phyloP scores from a whole-genome alignment of 2,888 invertebrate genomes.

The Lepidonotus clava region DNA sequence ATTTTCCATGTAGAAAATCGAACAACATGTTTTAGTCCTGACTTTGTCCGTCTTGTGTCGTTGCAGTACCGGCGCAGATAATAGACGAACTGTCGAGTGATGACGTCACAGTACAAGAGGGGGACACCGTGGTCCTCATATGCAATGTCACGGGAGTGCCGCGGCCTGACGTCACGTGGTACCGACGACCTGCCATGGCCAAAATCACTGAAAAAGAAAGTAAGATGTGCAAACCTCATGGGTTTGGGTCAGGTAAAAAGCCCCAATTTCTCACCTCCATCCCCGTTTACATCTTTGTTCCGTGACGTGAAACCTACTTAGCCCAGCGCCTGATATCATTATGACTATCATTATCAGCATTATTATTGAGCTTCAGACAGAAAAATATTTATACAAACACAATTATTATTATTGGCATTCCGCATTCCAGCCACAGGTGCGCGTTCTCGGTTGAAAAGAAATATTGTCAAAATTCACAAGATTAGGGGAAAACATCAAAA shows the following conservation, averaged over 20 bases:
- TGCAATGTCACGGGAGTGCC: conserved; percentile 89
- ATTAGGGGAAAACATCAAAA: too few relatives aligned
- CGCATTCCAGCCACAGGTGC: not conserved
- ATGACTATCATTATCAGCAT: not conserved
- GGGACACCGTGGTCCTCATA: conserved; percentile 94
- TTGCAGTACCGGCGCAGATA: conserved; percentile 95
- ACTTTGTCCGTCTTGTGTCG: not conserved
- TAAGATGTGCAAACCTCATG: conserved; percentile 60
- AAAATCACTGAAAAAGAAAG: conserved; percentile 60
- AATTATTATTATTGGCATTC: not conserved
- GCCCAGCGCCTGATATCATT: not conserved
- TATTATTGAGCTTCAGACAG: not conserved
- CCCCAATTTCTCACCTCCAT: not conserved
- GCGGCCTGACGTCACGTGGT: conserved; percentile 95
- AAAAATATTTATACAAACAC: too few relatives aligned
- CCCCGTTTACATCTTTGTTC: conserved; percentile 43
- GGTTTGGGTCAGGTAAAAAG: conserved; percentile 61
- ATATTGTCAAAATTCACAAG: not conserved
- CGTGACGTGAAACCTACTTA: conserved; percentile 16
- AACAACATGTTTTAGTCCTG: too few relatives aligned
- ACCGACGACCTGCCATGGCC: conserved; percentile 67
- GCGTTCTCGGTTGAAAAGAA: not conserved
- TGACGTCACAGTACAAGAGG: conserved; percentile 94
- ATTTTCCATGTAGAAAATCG: too few relatives aligned
- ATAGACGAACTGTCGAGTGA: conserved; percentile 89